Conservation (phyloP, 2,888 invertebrate genomes). For the Acleris emargana region DNA sequence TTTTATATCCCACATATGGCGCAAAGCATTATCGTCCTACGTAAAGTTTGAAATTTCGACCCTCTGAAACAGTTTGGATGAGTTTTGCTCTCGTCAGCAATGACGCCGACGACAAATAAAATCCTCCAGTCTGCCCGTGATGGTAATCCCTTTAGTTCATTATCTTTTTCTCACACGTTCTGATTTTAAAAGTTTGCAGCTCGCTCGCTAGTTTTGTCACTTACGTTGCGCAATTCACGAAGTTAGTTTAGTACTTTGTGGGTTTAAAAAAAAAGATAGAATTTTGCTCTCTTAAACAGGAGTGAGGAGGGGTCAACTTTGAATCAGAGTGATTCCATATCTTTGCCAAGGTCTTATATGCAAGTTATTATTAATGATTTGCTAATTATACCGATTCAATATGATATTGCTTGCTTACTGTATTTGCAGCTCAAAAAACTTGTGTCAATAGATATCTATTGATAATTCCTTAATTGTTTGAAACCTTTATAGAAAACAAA, state of each 20-base stretch:
- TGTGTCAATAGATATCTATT: too few species aligned
- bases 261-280: background rate
- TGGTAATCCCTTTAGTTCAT: constrained; percentile 48
- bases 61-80: constrained; percentile 22
- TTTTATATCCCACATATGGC: constrained; percentile 28
- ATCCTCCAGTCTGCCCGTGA: constrained; percentile 37
- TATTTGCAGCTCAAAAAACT: too few species aligned
- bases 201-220: constrained; percentile 12
- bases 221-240: background rate
- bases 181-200: constrained; percentile 19
- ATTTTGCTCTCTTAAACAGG: background rate
- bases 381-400: too few species aligned
- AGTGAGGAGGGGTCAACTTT: too few species aligned
- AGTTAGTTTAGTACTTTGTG: background rate
- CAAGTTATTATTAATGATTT: too few species aligned
- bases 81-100: constrained; percentile 14
- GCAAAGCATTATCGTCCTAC: constrained; percentile 23
- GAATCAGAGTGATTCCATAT: too few species aligned
- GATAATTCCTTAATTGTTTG: background rate
- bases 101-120: constrained; percentile 45
- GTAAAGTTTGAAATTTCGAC: constrained; percentile 13
- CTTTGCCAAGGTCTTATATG: too few species aligned
- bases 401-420: too few species aligned
- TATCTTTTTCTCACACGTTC: constrained; percentile 33
- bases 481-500: background rate